phyloP scores from a whole-genome alignment of 1,140 invertebrate genomes.

The Drosophila parvula region DNA sequence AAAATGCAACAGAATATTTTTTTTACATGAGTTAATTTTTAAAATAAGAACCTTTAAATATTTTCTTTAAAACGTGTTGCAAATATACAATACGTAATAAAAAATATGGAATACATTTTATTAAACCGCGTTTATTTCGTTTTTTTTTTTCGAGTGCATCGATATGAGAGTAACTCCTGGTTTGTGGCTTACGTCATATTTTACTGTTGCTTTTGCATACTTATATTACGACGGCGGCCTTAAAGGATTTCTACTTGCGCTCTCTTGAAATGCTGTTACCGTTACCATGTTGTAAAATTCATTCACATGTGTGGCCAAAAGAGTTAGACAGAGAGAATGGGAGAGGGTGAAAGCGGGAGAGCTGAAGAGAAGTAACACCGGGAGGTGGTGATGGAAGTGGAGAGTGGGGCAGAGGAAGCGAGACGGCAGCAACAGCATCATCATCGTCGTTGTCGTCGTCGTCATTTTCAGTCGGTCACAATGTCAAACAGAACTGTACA shows the following conservation, averaged over 20 bases:
- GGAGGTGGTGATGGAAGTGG: background rate
- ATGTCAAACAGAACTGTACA: conserved; percentile 72
- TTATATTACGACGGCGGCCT: conserved; percentile 47
- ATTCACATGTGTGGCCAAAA: conserved; percentile 46
- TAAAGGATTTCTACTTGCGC: conserved; percentile 50
- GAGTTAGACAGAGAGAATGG: background rate
- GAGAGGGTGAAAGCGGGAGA: background rate
- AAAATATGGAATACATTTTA: background rate
- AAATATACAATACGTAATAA: too few relatives aligned
- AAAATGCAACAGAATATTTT: too few relatives aligned
- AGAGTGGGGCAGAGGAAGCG: background rate
- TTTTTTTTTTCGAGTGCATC: conserved; percentile 18
- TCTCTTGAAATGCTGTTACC: conserved; percentile 32
- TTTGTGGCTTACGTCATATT: conserved; percentile 73
- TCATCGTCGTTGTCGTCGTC: conserved; percentile 18
- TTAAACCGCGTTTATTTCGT: background rate
- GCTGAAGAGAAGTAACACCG: background rate
- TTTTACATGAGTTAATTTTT: too few relatives aligned
- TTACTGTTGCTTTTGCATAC: conserved; percentile 60
- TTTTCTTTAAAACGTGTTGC: too few relatives aligned
- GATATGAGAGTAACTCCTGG: conserved; percentile 44
- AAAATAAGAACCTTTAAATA: too few relatives aligned
- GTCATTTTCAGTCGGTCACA: conserved; percentile 63
- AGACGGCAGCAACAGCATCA: conserved; percentile 29
- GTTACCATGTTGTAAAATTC: conserved; percentile 61